A percentile compares a stretch with the other conserved stretches of the same genome.
phyloP scores from a whole-genome alignment of 2,888 invertebrate genomes.

The Hylaea fasciaria region DNA sequence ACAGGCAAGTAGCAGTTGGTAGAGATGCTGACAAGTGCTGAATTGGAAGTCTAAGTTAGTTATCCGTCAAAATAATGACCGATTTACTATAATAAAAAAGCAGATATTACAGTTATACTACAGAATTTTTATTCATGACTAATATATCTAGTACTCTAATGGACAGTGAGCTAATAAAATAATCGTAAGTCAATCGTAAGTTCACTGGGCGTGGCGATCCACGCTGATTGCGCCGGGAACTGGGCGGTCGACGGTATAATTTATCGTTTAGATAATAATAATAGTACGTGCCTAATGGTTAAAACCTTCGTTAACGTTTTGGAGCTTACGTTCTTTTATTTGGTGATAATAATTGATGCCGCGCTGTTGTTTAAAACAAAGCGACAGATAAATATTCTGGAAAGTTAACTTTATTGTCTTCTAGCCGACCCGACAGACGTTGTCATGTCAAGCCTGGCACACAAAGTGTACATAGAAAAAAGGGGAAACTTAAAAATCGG shows the following conservation, averaged over 20 bases:
- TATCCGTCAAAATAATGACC: too few relatives aligned
- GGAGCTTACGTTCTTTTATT: neutral
- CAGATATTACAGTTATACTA: neutral
- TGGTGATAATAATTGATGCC: neutral
- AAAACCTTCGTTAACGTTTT: conserved; percentile 9
- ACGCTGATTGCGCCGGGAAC: conserved; percentile 34
- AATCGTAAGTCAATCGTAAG: conserved; percentile 33
- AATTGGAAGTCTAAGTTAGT: too few relatives aligned
- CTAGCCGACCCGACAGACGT: too few relatives aligned
- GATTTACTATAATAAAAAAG: neutral
- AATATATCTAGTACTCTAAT: conserved; percentile 16
- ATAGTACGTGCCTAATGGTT: conserved; percentile 9
- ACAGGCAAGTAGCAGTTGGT: too few relatives aligned
- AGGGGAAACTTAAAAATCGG: too few relatives aligned
- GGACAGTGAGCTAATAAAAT: conserved; percentile 35
- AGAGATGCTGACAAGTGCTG: too few relatives aligned
- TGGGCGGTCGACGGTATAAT: conserved; percentile 15
- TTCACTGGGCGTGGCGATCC: conserved; percentile 39
- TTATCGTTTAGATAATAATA: conserved; percentile 12
- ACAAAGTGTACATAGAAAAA: too few relatives aligned
- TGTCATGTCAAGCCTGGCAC: too few relatives aligned
- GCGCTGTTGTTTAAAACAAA: neutral
- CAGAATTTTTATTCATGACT: conserved; percentile 11
- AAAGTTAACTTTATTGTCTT: too few relatives aligned
- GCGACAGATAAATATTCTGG: too few relatives aligned